These are phyloP conservation scores for Habroteleia sp. DNA, from an alignment of 2,888 invertebrate species.

Conservation along the genomic window DNA sequence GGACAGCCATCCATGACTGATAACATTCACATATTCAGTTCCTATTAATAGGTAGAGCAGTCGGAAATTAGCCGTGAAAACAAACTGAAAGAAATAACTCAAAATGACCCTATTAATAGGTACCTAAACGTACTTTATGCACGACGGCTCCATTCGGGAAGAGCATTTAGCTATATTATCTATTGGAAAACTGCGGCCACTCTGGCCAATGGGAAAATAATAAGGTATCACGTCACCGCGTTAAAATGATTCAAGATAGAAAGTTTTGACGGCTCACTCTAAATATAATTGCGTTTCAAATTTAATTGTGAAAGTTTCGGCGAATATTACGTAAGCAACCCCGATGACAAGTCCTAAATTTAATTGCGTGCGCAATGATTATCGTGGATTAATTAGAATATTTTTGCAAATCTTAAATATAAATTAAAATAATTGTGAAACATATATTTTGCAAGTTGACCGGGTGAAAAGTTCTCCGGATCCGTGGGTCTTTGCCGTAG, in stretches of 20 bases:
- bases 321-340: conserved; percentile 9
- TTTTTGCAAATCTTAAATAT: conserved; percentile 4
- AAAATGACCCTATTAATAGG: conserved; percentile 49
- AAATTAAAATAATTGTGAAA: conserved; percentile 28
- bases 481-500: conserved; percentile 46
- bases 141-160: conserved; percentile 25
- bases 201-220: too few species aligned
- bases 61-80: conserved; percentile 49
- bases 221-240: neutral
- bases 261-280: conserved; percentile 17
- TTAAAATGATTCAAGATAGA: conserved; percentile 13
- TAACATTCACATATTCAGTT: conserved; percentile 47
- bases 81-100: conserved; percentile 30
- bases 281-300: conserved; percentile 11
- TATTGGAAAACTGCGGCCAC: conserved; percentile 25
- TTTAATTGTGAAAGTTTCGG: conserved; percentile 32
- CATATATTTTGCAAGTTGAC: conserved; percentile 27
- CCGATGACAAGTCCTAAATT: conserved; percentile 3
- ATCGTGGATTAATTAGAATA: conserved; percentile 33
- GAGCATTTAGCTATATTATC: conserved; percentile 27
- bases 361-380: conserved; percentile 14
- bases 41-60: conserved; percentile 58
- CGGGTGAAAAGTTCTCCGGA: conserved; percentile 19
- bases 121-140: conserved; percentile 27
- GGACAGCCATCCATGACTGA: conserved; percentile 55